Evolutionary conservation across 2,113 vertebrate genomes (phyloP).

Genomic region (Ageneiosus marmoratus): DNA sequence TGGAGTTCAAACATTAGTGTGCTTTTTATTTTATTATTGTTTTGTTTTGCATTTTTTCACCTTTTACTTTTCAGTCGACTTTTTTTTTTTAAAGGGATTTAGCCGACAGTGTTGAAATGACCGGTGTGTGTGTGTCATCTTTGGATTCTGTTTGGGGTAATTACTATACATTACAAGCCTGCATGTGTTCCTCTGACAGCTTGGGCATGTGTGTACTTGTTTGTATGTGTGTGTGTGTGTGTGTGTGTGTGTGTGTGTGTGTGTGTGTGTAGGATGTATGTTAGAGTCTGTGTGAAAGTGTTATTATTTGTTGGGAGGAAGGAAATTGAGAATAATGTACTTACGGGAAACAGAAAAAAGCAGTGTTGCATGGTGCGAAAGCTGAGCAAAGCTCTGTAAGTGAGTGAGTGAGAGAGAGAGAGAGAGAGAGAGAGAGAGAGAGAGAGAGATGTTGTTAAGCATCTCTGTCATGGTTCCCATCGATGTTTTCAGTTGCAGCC

Average conservation of each 20-base stretch:
- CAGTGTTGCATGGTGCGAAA: constrained; percentile 25
- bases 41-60: background rate
- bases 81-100: constrained; percentile 40
- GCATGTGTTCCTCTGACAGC: constrained; percentile 22
- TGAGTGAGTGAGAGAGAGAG: background rate
- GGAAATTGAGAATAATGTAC: constrained; percentile 50
- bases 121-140: constrained; percentile 36
- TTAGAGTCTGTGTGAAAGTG: constrained; percentile 8
- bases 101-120: constrained; percentile 48
- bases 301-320: constrained; percentile 34
- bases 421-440: background rate
- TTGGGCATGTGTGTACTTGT: constrained; percentile 14
- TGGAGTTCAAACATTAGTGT: constrained; percentile 11
- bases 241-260: background rate
- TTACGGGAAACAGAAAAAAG: constrained; percentile 47
- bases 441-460: background rate
- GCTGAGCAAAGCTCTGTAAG: constrained; percentile 14
- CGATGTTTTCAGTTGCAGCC: constrained; percentile 8
- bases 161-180: constrained; percentile 33
- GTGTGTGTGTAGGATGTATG: background rate
- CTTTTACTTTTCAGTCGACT: constrained; percentile 48
- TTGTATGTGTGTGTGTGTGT: background rate
- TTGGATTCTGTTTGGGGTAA: constrained; percentile 43
- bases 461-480: constrained; percentile 33
- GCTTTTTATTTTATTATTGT: background rate